Percentiles rank a stretch among this genome's conserved stretches.
These are phyloP conservation scores for Drosophila albomicans DNA, from an alignment of 1,140 invertebrate species.

Conservation along the genomic window DNA sequence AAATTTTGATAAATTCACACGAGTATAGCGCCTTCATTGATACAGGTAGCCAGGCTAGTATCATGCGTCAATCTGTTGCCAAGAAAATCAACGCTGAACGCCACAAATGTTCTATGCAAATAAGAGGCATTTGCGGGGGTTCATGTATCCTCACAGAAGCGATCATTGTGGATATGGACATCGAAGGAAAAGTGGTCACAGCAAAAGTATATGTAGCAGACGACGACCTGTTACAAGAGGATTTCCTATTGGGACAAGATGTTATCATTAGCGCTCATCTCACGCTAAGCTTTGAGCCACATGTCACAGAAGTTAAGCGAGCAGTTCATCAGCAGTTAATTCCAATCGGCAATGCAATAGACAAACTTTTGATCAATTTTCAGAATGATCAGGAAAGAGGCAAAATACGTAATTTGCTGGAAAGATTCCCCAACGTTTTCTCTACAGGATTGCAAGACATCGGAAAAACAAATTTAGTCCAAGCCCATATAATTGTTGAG, in stretches of 20 bases:
- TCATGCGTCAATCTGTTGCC: too few species aligned
- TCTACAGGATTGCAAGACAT: too few species aligned
- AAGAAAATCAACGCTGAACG: too few species aligned
- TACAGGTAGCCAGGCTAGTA: too few species aligned
- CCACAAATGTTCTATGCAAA: not conserved
- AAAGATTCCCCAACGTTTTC: too few species aligned
- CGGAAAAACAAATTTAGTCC: too few species aligned
- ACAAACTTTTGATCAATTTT: not conserved
- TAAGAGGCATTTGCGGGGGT: not conserved
- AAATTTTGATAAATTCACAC: too few species aligned
- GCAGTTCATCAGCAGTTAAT: conserved; percentile 29
- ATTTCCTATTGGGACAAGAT: conserved; percentile 35
- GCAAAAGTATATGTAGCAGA: conserved; percentile 11
- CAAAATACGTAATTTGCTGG: too few species aligned
- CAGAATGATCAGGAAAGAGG: not conserved
- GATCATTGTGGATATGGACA: conserved; percentile 4
- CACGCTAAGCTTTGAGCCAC: not conserved
- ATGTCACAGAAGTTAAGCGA: not conserved
- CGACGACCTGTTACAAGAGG: conserved; percentile 13
- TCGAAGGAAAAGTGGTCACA: conserved; percentile 7
- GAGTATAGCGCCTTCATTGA: too few species aligned
- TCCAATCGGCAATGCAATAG: not conserved
- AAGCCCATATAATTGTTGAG: too few species aligned
- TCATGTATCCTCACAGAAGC: conserved; percentile 3
- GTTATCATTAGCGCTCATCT: not conserved